Evolutionary conservation across 1,140 invertebrate species (phyloP), one percentile per base, ranked within the genome.

Genomic region (Dolichoris vasculosae): DNA sequence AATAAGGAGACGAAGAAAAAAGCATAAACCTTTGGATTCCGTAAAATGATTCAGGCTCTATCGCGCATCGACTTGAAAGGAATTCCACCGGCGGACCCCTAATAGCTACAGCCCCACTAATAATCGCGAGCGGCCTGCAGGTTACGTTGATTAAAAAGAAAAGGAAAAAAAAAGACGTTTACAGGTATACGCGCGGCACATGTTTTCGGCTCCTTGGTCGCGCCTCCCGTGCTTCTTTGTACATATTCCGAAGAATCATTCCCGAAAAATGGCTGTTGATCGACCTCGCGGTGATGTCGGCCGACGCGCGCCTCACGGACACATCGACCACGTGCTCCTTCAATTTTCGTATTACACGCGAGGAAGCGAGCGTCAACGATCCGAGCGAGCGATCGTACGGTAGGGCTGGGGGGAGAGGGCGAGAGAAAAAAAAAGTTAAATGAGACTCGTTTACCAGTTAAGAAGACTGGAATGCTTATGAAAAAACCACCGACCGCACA

Each of bases 401-500:
- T 67, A 43, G 38, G 71, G 43, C 40, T 51, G n/a, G 8, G 11
- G 43, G 26, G 13, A 46, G 75, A 38, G 23, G 40, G 20, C 20
- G 0, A 20, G 67, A n/a, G 32, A 46, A 32, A 40, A n/a, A 38
- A 40, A 40, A 55, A 3, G 15, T 38, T 51, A 55, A 83, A 83
- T 46, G 71, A 63, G 48, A n/a, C 69, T 81, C 78, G 92, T 94
- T 95, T 93, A 98, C 97, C 97, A 91, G 97, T 97, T 90, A 98
- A 94, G 94, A 98, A 98, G 78, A 98, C 96, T 86, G 98, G 98
- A 94, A 98, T 98, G 84, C 97, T 98, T 89, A 98, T 95, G 92
- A 98, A 98, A 93, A 98, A 98, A 79, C 97, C 97, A 87, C 97
- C 97, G 83, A 98, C 96, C 77, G 98, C 97, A 90, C 97, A 97